Base-by-base conservation (phyloP, 37 sponge, comb jelly and placozoan genomes). In the Agelas oroides region DNA sequence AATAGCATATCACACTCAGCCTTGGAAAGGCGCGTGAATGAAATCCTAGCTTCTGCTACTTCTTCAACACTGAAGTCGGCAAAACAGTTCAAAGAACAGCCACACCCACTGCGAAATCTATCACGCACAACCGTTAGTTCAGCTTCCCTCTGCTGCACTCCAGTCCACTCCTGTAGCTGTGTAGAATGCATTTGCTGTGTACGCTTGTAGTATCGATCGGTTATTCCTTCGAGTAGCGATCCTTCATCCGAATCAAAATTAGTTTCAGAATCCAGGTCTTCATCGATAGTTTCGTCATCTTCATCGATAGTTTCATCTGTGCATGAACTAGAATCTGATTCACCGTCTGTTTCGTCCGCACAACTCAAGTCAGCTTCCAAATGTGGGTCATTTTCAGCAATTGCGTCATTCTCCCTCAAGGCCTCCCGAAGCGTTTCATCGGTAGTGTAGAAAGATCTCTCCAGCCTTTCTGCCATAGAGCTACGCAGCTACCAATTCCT, bases 51-150 rank as follows among this genome's bases (percentile, higher is more conserved):
- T 2, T 61, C 62, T 27, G 62, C 62, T 61, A 61, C 62, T 61
- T 61, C 62, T 27, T 25, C 62, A 61, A 61, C 62, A 61, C 25
- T 61, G 62, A 61, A 61, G 62, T 61, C 62, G 27, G 62, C n/a
- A 61, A 61, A 61, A 11, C 62, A 61, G 27, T 61, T 13, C 62
- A 61, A 61, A 23, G 62, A 61, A 61, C 62, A 61, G 62, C 62
- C 62, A 61, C 62, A 61, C 62, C 62, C 62, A 23, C 5, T 11
- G n/a, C 25, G 25, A 61, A 61, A 61, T 23, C 62, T 23, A 5
- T 61, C 62, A 61, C 62, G 62, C 11, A 25, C 25, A 27, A 11
- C n/a, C 62, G 5, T 6, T 13, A 27, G 62, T 3, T 61, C 62
- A 61, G 62, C 62, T 61, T 61, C 62, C 25, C 62, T 61, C 62